Percentiles rank a stretch among this genome's conserved stretches.
phyloP scores from a whole-genome alignment of 2,113 vertebrate species.

The Sarotherodon lohbergeri region DNA sequence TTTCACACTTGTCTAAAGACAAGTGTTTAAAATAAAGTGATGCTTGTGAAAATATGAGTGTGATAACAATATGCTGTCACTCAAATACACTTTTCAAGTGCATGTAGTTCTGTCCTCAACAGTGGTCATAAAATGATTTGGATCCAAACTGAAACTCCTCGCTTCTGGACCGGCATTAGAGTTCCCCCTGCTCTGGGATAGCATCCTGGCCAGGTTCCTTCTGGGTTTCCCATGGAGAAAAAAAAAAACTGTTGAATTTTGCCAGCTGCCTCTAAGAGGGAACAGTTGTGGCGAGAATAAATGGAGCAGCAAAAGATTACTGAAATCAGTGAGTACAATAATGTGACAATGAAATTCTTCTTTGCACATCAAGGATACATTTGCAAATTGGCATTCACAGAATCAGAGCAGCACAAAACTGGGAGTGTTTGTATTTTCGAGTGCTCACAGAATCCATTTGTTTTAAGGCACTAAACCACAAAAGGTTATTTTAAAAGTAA shows the following conservation, averaged over 20 bases:
- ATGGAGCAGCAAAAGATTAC: neutral
- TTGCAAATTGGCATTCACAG: constrained; percentile 21
- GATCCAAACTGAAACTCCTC: neutral
- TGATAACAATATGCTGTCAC: neutral
- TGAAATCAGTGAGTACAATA: constrained; percentile 10
- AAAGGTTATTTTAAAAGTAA: neutral
- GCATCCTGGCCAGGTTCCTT: neutral
- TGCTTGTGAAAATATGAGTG: neutral
- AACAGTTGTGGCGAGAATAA: neutral
- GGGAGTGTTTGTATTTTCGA: neutral
- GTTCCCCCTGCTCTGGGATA: neutral
- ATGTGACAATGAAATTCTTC: constrained; percentile 7
- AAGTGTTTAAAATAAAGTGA: neutral
- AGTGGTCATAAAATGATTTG: neutral
- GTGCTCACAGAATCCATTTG: neutral
- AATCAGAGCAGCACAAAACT: constrained; percentile 11
- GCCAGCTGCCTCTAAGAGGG: neutral
- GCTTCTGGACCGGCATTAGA: neutral
- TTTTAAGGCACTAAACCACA: neutral
- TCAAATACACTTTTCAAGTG: neutral
- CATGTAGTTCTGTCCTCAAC: neutral
- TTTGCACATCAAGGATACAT: neutral
- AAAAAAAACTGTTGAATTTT: neutral
- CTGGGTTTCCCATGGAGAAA: neutral
- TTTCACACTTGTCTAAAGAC: neutral